Base-by-base conservation (phyloP, 2,113 vertebrate species). In the Prunella himalayana region DNA sequence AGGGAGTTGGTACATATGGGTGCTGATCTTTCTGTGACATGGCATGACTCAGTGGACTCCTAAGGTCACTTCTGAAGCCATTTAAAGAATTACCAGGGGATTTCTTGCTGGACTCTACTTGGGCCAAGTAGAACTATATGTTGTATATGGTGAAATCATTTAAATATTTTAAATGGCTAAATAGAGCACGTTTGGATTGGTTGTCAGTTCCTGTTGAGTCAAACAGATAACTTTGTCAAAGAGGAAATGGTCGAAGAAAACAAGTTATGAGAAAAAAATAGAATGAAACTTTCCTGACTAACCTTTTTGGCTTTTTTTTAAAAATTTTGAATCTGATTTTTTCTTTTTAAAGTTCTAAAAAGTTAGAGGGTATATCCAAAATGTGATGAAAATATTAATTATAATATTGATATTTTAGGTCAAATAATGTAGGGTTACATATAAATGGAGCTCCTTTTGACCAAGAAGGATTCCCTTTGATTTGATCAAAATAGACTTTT, bases 311-410 rank as follows among this genome's bases (percentile, higher is more conserved):
- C 47, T 44, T 47, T 76, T 47, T 76, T 69, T 31, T 17, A 0
- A 10, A 28, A 20, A 31, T 31, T 85, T 80, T 60, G 8, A 56
- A 63, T 75, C 11, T 4, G 2, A n/a, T 33, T 24, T 69, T 88
- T 93, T 86, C 11, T 61, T 94, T 81, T 92, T 59, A 66, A 59
- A 84, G 4, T 6, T 75, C 27, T 65, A 44, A 76, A 66, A 92
- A 21, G 2, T 47, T 65, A 66, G 76, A 88, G 30, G 1, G 0
- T 8, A 54, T 70, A 59, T 63, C 13, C 9, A 78, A 87, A 54
- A 42, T 56, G 1, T 51, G 11, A 75, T n/a, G 3, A 60, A 82
- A 94, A 37, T 51, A 28, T 54, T n/a, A 37, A 50, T 50, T 78
- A 9, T 13, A 14, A 23, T 73, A 47, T n/a, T 56, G 31, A 47